Evolutionary conservation across 2,797 vertebrate species (phyloP), one percentile per base, ranked within the genome.

Genomic region (Poliocrania exsul): DNA sequence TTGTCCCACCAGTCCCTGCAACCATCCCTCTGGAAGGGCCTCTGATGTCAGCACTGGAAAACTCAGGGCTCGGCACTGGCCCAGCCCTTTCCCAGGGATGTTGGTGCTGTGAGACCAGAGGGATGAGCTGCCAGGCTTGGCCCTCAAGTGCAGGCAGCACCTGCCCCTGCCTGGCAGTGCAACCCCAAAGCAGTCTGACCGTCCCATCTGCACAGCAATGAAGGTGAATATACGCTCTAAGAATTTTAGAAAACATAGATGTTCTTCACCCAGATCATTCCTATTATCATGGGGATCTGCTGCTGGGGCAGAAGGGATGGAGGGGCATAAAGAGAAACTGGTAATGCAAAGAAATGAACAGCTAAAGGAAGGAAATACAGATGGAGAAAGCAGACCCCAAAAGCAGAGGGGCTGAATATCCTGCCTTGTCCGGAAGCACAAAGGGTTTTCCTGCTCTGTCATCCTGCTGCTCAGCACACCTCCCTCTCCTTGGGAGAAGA

Each of bases 141-240:
- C 15, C 15, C 38, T 79, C 77, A 10, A 0, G 0, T 40, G 24
- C 31, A 58, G 19, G 33, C 38, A 75, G 81, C 1, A 0, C 10
- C 49, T 70, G 35, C 33, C 71, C 62, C 44, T 75, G 64, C 29
- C 64, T 35, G 46, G 38, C 46, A 67, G 17, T 1, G 8, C 18
- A 23, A 40, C 56, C 38, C 35, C 25, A 5, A 49, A 37, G 18
- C 33, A 8, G 25, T 47, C 10, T 57, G 44, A 81, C 13, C 42
- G 21, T 53, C 64, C 49, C 47, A 42, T 21, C 60, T 40, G 67
- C 60, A 56, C 11, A 73, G 62, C n/a, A 72, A 9, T 8, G 20
- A 42, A 86, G 26, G 28, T 64, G 12, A 79, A 66, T 40, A 42
- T 16, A 77, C 31, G 17, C 62, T 46, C 31, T 25, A 25, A 33